Percentiles rank a stretch among this genome's conserved stretches.
Evolutionary conservation across 2,888 invertebrate genomes (phyloP).

Genomic region (Drosophila villosipedis): DNA sequence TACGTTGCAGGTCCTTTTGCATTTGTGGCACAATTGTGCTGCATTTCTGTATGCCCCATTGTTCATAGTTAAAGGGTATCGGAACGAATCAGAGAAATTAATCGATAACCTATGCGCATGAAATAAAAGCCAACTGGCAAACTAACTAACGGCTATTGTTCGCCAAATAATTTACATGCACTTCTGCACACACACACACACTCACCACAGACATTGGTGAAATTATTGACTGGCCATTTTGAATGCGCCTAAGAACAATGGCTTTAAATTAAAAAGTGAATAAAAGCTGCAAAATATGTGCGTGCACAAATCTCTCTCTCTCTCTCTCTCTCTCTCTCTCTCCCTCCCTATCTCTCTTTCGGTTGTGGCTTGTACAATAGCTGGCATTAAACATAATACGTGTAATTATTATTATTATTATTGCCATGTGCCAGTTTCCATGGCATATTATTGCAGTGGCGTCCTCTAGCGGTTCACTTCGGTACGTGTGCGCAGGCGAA

Average conservation of each 20-base stretch:
- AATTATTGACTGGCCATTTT: slow-evolving; percentile 51
- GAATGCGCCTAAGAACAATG: slow-evolving; percentile 72
- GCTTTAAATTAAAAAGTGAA: slow-evolving; percentile 76
- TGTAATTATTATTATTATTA: slow-evolving; percentile 81
- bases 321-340: slow-evolving; percentile 9
- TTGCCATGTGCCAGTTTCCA: slow-evolving; percentile 62
- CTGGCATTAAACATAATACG: slow-evolving; percentile 73
- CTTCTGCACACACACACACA: slow-evolving; percentile 8
- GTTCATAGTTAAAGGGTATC: neutral
- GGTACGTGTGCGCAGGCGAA: neutral
- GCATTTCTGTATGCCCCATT: neutral
- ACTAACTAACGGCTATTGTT: slow-evolving; percentile 77
- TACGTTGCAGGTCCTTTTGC: neutral
- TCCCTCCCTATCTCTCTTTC: neutral
- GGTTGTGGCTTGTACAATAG: slow-evolving; percentile 33
- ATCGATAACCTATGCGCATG: slow-evolving; percentile 12
- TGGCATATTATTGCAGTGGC: slow-evolving; percentile 43
- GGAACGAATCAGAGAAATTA: neutral
- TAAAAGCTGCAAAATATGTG: slow-evolving; percentile 65
- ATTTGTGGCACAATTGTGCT: neutral
- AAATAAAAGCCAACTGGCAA: slow-evolving; percentile 44
- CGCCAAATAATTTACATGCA: slow-evolving; percentile 62
- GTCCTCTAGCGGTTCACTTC: slow-evolving; percentile 7
- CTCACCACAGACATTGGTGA: slow-evolving; percentile 1
- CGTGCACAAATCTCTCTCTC: slow-evolving; percentile 15